Percentiles rank a stretch among this genome's conserved stretches.
phyloP scores from a whole-genome alignment of 2,888 invertebrate species.

The Eudemis profundana region DNA sequence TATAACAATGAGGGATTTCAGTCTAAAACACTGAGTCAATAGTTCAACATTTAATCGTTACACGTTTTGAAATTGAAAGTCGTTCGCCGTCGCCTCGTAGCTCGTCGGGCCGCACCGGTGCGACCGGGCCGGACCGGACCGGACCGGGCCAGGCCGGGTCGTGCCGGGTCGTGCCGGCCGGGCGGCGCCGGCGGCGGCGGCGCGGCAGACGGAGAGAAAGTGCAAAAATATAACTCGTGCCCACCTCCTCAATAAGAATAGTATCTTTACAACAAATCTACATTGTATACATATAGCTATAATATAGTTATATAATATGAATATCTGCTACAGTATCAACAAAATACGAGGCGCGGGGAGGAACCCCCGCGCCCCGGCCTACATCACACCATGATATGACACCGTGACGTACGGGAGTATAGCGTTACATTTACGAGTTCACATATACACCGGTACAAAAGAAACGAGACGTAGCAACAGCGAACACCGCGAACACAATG shows the following conservation, averaged over 20 bases:
- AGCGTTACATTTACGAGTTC: conserved; percentile 48
- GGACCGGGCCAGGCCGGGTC: background rate
- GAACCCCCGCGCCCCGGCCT: conserved; percentile 45
- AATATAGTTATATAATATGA: conserved; percentile 52
- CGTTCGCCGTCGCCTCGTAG: conserved; percentile 38
- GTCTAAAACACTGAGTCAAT: conserved; percentile 54
- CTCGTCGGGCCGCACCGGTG: conserved; percentile 14
- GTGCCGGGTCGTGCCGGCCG: conserved; percentile 10
- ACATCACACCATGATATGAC: conserved; percentile 80
- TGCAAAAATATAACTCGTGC: conserved; percentile 74
- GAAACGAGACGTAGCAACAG: conserved; percentile 47
- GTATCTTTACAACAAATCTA: conserved; percentile 57
- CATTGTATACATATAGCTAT: conserved; percentile 67
- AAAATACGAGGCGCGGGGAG: conserved; percentile 56
- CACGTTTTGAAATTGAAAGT: conserved; percentile 74
- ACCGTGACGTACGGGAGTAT: conserved; percentile 60
- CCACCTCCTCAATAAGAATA: conserved; percentile 42
- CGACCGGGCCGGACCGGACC: background rate
- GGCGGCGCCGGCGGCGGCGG: conserved; percentile 32
- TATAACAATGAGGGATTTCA: no score
- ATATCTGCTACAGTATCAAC: conserved; percentile 65
- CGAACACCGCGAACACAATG: conserved; percentile 47
- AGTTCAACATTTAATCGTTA: conserved; percentile 79
- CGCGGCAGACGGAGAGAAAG: conserved; percentile 48
- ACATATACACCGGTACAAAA: conserved; percentile 45